Conservation (phyloP, 2,113 vertebrate species). For the Tenebrosternarchus preto region DNA sequence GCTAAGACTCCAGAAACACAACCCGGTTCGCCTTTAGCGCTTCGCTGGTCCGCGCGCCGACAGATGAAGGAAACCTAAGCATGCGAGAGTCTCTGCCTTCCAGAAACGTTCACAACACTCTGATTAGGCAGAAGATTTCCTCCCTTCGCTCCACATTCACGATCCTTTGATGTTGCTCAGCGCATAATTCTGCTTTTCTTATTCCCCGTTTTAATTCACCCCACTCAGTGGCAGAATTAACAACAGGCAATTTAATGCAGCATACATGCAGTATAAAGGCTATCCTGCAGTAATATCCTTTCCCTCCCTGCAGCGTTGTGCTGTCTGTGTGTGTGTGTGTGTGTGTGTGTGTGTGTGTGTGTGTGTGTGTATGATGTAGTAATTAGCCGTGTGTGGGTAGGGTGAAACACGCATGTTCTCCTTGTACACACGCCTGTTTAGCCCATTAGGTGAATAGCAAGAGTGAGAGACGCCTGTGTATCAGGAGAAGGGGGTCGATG, state of each 20-base stretch:
- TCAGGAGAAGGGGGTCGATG: slow-evolving; percentile 35
- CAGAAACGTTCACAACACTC: slow-evolving; percentile 50
- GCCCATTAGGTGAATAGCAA: not conserved
- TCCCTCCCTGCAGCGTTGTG: slow-evolving; percentile 28
- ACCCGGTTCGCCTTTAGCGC: not conserved
- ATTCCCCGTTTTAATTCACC: slow-evolving; percentile 63
- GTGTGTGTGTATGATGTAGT: slow-evolving; percentile 5
- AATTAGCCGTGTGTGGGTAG: slow-evolving; percentile 8
- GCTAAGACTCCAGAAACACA: not conserved
- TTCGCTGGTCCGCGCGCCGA: not conserved
- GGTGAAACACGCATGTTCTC: slow-evolving; percentile 16
- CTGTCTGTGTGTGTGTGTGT: not conserved
- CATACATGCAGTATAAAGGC: slow-evolving; percentile 29
- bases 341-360: slow-evolving; percentile 1
- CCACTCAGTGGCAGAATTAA: slow-evolving; percentile 62
- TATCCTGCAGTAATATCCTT: slow-evolving; percentile 34
- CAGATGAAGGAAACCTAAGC: slow-evolving; percentile 43
- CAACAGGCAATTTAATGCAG: slow-evolving; percentile 65
- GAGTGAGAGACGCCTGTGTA: slow-evolving; percentile 21
- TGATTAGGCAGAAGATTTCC: slow-evolving; percentile 61
- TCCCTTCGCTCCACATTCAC: slow-evolving; percentile 64
- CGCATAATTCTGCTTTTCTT: slow-evolving; percentile 59
- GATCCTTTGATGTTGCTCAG: slow-evolving; percentile 67
- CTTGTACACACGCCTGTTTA: slow-evolving; percentile 20
- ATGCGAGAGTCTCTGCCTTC: slow-evolving; percentile 47